Evolutionary conservation across 2,113 vertebrate genomes (phyloP), one percentile per base, ranked within the genome.

Genomic region (Xenopus borealis): DNA sequence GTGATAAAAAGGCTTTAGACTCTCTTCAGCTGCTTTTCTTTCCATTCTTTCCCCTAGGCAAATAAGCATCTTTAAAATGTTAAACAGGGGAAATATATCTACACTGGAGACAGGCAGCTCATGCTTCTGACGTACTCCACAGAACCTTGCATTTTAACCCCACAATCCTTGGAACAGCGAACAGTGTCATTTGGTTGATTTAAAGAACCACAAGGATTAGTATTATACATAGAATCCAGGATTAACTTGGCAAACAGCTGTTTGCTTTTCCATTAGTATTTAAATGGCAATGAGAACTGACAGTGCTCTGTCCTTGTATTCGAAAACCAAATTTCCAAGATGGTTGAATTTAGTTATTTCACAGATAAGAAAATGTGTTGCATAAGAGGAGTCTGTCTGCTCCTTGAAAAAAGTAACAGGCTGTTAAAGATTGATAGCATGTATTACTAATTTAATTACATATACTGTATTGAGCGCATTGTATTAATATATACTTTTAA

Each of bases 11-110:
- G 19, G 58, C 58, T 23, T 61, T 61, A 61, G 18, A 61, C 58
- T 23, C 19, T 27, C 20, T 61, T 61, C 58, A 61, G 18, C 19
- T 61, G 58, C 58, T 16, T 61, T 61, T 61, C 20, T 12, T 23
- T 19, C 12, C 58, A 4, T 61, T 61, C 58, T 61, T 9, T 55
- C 53, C 58, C 33, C 10, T 61, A 61, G 58, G 58, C 19, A 61
- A 61, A 61, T 27, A 20, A 61, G 58, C 10, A 61, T 61, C 58
- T 61, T 61, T 23, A 61, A 61, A 20, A 61, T 61, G 58, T 61
- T 23, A 61, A 20, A 23, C 20, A 23, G 55, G 16, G 55, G 18
- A 58, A 18, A 58, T n/a, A 58, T 58, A 17, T 58, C 55, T 19
- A 17, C 16, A 58, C 1, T 58, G n/a, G 8, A 58, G 47, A 50